Evolutionary conservation across 2,797 vertebrate genomes (phyloP).

Genomic region (Argyrosomus regius): DNA sequence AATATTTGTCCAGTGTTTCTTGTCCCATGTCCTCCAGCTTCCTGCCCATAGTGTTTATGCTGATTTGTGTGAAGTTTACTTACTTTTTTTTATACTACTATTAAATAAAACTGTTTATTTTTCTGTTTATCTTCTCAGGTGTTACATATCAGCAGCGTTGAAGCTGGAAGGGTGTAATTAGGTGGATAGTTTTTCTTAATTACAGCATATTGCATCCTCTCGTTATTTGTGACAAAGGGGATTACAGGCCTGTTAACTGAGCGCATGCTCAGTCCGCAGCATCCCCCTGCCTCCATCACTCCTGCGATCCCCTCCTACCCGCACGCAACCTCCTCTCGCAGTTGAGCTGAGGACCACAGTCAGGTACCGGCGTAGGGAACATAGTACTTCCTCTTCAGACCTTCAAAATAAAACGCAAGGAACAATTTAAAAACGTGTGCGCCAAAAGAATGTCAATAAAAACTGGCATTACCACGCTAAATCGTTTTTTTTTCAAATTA

Average conservation of each 20-base stretch:
- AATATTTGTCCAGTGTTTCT: neutral
- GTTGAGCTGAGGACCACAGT: constrained; percentile 31
- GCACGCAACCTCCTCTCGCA: constrained; percentile 15
- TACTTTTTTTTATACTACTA: constrained; percentile 1
- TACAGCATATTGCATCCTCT: constrained; percentile 57
- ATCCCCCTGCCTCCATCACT: neutral
- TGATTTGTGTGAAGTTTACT: neutral
- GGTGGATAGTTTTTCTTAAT: constrained; percentile 60
- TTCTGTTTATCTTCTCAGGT: neutral
- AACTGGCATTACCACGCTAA: too few relatives aligned
- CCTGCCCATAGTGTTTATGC: neutral
- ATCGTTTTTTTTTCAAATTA: neutral
- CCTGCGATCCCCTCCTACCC: neutral
- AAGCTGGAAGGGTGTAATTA: constrained; percentile 45
- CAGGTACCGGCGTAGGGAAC: neutral
- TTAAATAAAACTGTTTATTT: constrained; percentile 1
- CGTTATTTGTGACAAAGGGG: constrained; percentile 65
- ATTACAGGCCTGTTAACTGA: constrained; percentile 55
- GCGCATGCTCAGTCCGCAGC: constrained; percentile 61
- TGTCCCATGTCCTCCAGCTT: neutral
- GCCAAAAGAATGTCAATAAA: neutral
- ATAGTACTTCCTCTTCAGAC: constrained; percentile 26
- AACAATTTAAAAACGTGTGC: neutral
- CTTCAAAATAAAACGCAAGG: constrained; percentile 56
- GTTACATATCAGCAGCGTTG: neutral